Base-by-base conservation (phyloP, 2,888 invertebrate species). In the Lasioglossum oenotherae region DNA sequence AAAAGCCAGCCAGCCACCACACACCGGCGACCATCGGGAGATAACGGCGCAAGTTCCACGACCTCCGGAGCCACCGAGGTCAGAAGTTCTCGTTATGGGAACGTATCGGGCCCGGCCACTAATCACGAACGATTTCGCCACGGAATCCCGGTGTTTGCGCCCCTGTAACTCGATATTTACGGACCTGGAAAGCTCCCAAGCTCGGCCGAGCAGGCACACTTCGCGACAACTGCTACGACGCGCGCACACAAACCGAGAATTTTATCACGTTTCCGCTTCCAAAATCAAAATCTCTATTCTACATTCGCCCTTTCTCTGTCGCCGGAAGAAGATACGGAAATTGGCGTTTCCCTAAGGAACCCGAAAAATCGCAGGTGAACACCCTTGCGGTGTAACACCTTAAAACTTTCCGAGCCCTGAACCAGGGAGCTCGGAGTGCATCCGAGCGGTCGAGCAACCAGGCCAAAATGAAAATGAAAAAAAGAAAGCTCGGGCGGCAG, bases 81-180 rank as follows among this genome's bases (percentile, higher is more conserved):
- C 41, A 44, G 38, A 71, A 82, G 74, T 72, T 75, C 71, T 82
- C 78, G 72, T 16, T 35, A 27, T 44, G 67, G 49, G 23, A 72
- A 75, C 53, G 44, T 23, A 57, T 46, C 60, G 60, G 38, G 1
- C 3, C 23, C 16, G 27, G 19, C 49, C 46, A 72, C 60, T 84
- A 86, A 84, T 78, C 81, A 84, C 73, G 74, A 73, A 74, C 77
- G 69, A 77, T 79, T 82, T 79, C 81, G 78, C 46, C 57, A 78
- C 81, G 85, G 74, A 85, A 82, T 82, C 80, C 60, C 69, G 82
- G 57, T 86, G 84, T 87, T 86, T 83, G 74, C 80, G 31, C 80
- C 31, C 23, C 44, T 75, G 80, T 86, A 89, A 89, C 74, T 49
- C 82, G 80, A 84, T 89, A 89, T 87, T 87, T 86, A 86, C 79